Percentiles rank a stretch among this genome's conserved stretches.
Evolutionary conservation across 2,113 vertebrate species (phyloP).

Genomic region (Phocoena sinus): DNA sequence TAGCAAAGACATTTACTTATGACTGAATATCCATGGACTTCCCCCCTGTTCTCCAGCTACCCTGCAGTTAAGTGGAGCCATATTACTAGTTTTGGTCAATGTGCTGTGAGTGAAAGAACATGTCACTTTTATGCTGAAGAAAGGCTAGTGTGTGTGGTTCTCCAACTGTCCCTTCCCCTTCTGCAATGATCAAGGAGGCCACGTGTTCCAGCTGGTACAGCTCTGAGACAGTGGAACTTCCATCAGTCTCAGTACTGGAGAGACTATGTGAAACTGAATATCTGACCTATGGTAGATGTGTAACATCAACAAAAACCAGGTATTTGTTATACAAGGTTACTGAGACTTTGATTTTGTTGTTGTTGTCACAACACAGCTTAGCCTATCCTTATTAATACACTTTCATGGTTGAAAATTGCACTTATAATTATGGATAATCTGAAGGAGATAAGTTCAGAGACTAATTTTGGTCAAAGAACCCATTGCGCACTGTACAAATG

Average conservation of each 20-base stretch:
- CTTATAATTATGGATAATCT: not conserved
- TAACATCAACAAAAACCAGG: not conserved
- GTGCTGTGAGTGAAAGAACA: not conserved
- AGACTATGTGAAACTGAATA: not conserved
- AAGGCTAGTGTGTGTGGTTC: not conserved
- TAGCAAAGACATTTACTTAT: not conserved
- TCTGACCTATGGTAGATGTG: not conserved
- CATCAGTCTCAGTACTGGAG: not conserved
- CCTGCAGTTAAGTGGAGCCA: not conserved
- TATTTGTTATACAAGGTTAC: not conserved
- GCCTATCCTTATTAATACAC: not conserved
- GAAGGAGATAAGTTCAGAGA: not conserved
- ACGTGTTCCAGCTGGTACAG: not conserved
- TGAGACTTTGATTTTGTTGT: conserved; percentile 5
- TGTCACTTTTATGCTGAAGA: not conserved
- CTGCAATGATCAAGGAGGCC: not conserved
- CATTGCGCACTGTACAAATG: not conserved
- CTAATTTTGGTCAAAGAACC: not conserved
- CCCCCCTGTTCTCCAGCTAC: not conserved
- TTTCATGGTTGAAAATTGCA: not conserved
- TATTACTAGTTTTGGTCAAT: not conserved
- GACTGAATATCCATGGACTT: not conserved
- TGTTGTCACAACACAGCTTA: not conserved
- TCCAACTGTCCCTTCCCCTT: not conserved
- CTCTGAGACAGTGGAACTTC: not conserved